Evolutionary conservation across 2,797 vertebrate genomes (phyloP), one percentile per base, ranked within the genome.

Genomic region (Thunnus albacares): DNA sequence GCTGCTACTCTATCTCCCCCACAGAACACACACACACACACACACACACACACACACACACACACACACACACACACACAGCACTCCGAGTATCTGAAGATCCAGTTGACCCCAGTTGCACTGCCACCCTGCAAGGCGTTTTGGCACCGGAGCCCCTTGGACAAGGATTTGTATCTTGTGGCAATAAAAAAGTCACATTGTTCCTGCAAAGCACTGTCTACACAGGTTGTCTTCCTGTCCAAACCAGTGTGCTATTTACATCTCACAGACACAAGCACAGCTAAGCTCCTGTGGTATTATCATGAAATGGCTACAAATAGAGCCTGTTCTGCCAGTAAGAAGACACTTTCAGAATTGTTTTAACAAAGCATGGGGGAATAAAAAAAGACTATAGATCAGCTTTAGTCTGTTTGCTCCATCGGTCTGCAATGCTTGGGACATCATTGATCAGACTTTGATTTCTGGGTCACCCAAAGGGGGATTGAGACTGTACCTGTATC

Each of bases 101-200:
- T 89, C 93, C 89, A 79, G 75, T 82, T 79, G 75, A 56, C 68
- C 77, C 55, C 78, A 65, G 74, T 56, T 79, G 58, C 77, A 67
- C 79, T 84, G 61, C 24, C 30, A 63, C 61, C 71, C 82, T 66
- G 58, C 72, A 71, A 60, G 71, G 51, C 64, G 66, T 69, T 59
- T 82, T 82, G 61, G 76, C 45, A 75, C 71, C 71, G 17, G 58
- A 81, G 82, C 56, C 80, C 35, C 58, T 66, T 65, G 61, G 73
- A 85, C 43, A 75, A 68, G 81, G 55, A 41, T 61, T 70, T 80
- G 80, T 71, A 78, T 67, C 73, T 45, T 82, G 41, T 28, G 58
- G 65, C 51, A 82, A 77, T 60, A 73, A 84, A 87, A 82, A 62
- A 83, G 71, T 78, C 64, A 61, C 80, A 89, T 87, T 87, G 82